phyloP scores from a whole-genome alignment of 1,140 invertebrate genomes.

The Aphaenogaster ashmeadi region DNA sequence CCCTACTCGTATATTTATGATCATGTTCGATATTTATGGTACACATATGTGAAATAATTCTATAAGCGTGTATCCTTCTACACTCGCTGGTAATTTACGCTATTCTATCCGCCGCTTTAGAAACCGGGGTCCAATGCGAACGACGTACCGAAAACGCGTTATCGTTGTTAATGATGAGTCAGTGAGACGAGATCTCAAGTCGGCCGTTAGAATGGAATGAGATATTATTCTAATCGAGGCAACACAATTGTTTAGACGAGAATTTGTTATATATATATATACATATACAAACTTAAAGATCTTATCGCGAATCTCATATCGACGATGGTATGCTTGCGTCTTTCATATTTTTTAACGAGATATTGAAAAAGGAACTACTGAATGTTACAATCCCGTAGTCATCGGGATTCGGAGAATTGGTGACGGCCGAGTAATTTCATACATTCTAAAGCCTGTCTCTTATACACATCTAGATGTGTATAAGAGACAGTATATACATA shows the following conservation, averaged over 20 bases:
- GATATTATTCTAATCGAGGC: constrained; percentile 24
- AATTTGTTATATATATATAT: constrained; percentile 39
- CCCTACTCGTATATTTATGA: constrained; percentile 76
- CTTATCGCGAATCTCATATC: constrained; percentile 39
- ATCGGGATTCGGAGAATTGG: not conserved
- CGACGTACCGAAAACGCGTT: constrained; percentile 10
- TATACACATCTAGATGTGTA: no score
- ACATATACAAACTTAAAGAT: not conserved
- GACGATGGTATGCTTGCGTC: constrained; percentile 44
- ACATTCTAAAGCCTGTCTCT: not conserved
- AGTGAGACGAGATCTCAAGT: constrained; percentile 46
- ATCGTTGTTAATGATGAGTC: constrained; percentile 39
- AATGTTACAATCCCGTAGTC: constrained; percentile 6
- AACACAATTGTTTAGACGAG: constrained; percentile 31
- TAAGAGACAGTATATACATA: no score
- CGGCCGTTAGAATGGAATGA: not conserved
- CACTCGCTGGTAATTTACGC: constrained; percentile 30
- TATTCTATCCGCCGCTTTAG: constrained; percentile 50
- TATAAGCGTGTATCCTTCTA: constrained; percentile 50
- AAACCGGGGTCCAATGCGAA: constrained; percentile 28
- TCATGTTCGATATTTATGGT: constrained; percentile 79
- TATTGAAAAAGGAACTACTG: constrained; percentile 30
- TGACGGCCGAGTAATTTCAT: constrained; percentile 19
- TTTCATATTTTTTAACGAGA: constrained; percentile 61
- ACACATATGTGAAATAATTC: constrained; percentile 61